phyloP scores from a whole-genome alignment of 1,140 invertebrate species.

The Aphelinus atriplicis region DNA sequence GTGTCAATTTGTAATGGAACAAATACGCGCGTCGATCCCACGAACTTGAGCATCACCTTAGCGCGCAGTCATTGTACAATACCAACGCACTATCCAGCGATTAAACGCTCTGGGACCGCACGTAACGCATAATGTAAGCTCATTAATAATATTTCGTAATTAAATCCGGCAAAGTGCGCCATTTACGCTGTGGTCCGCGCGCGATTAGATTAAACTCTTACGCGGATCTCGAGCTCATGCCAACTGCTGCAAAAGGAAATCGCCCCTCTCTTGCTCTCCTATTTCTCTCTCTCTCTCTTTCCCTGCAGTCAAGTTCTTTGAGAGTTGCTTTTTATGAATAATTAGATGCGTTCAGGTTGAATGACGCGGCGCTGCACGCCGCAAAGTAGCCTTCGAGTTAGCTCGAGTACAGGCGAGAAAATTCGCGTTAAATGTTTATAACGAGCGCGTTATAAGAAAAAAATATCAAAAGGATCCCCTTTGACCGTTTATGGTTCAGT shows the following conservation, averaged over 20 bases:
- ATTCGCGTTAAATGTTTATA: no score
- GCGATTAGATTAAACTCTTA: constrained; percentile 26
- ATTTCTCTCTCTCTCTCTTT: not conserved
- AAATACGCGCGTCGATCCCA: no score
- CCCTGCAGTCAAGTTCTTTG: not conserved
- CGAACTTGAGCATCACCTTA: no score
- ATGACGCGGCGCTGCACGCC: not conserved
- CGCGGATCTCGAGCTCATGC: not conserved
- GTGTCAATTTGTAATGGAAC: no score
- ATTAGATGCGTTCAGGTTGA: constrained; percentile 18
- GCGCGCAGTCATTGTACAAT: constrained; percentile 6
- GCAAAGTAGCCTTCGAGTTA: no score
- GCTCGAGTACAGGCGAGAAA: no score
- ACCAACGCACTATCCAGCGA: constrained; percentile 18
- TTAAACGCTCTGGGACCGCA: constrained; percentile 27
- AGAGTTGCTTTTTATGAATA: not conserved
- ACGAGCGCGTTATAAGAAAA: no score
- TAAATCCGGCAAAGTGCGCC: constrained; percentile 29
- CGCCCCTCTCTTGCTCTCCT: not conserved
- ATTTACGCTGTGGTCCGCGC: constrained; percentile 3
- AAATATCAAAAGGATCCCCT: no score
- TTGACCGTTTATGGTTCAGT: no score
- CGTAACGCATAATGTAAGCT: constrained; percentile 26
- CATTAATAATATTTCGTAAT: constrained; percentile 30
- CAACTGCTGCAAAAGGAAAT: constrained; percentile 7